phyloP scores from a whole-genome alignment of 2,113 vertebrate genomes.

The Malurus elegans region DNA sequence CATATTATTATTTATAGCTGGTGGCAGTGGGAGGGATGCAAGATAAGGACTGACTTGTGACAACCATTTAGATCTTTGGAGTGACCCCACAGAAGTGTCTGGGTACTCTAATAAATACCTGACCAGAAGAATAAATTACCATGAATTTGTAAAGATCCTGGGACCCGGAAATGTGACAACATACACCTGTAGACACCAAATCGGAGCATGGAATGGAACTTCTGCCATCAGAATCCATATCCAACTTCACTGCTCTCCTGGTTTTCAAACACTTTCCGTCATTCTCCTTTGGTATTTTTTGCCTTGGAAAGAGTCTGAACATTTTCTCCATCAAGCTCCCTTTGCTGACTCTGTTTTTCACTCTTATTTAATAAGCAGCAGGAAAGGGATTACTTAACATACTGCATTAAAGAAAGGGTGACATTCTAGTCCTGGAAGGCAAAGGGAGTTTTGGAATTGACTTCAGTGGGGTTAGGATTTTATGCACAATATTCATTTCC shows the following conservation, averaged over 20 bases:
- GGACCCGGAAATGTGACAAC: neutral
- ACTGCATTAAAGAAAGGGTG: neutral
- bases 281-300: neutral
- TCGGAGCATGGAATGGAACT: neutral
- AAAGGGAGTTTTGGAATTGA: neutral
- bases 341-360: neutral
- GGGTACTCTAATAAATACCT: neutral
- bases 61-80: neutral
- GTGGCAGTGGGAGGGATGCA: neutral
- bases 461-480: slow-evolving; percentile 2
- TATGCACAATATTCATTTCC: neutral
- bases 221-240: neutral
- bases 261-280: neutral
- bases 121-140: neutral
- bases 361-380: neutral
- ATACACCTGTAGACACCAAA: neutral
- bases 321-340: neutral
- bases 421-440: neutral
- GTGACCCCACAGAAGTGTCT: neutral
- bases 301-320: neutral
- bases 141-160: neutral
- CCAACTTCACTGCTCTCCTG: neutral
- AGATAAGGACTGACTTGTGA: neutral
- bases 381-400: neutral
- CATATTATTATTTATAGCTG: neutral